Conservation (phyloP, 2,113 vertebrate species). For the Heterotilapia buettikoferi region DNA sequence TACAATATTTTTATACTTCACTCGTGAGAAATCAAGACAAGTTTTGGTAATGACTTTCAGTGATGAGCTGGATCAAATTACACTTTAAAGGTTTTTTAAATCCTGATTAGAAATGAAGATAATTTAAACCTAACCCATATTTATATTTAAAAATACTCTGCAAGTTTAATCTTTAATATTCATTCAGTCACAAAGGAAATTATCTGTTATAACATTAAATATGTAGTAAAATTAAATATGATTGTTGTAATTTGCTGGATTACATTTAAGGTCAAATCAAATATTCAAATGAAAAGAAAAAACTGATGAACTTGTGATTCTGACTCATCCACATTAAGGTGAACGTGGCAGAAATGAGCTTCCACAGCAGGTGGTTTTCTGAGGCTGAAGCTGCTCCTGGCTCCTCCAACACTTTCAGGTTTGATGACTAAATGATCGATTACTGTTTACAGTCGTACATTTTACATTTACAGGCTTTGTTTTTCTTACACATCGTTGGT, state of each 20-base stretch:
- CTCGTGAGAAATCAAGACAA: fast-evolving
- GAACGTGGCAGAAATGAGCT: background rate
- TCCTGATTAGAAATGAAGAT: background rate
- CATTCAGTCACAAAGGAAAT: background rate
- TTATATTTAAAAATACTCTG: background rate
- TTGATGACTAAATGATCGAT: background rate
- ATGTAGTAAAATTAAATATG: background rate
- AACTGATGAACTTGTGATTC: background rate
- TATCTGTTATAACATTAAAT: background rate
- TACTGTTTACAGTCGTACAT: background rate
- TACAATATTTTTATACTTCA: background rate
- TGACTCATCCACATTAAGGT: background rate
- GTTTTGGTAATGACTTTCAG: fast-evolving
- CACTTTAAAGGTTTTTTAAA: background rate
- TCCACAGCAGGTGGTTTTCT: fast-evolving
- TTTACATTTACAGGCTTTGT: background rate
- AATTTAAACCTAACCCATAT: background rate
- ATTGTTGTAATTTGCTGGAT: background rate
- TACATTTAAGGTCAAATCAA: background rate
- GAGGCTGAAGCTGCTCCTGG: background rate
- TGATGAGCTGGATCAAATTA: background rate
- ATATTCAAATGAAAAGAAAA: background rate
- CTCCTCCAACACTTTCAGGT: background rate
- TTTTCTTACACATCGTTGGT: background rate
- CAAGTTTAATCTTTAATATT: background rate